Evolutionary conservation across 2,888 invertebrate genomes (phyloP).

Genomic region (Adineta ricciae): DNA sequence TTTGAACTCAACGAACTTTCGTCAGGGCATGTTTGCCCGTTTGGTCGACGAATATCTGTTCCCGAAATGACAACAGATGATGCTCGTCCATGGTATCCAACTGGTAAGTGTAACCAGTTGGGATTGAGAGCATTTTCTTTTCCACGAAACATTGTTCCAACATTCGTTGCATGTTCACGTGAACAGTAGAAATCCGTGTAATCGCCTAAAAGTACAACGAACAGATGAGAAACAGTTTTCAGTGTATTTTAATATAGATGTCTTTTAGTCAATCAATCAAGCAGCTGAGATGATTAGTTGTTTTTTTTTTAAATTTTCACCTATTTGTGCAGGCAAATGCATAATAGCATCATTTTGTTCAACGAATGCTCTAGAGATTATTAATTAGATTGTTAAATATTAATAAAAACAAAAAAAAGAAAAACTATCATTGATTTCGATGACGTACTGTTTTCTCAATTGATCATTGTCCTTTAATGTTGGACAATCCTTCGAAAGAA

Average conservation of each 20-base stretch:
- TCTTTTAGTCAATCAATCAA: not conserved
- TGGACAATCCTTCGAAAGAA: slow-evolving; percentile 63
- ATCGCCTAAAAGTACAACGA: slow-evolving; percentile 58
- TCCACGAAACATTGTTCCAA: slow-evolving; percentile 90
- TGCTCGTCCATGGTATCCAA: slow-evolving; percentile 92
- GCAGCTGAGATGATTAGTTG: not conserved
- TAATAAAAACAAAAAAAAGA: not conserved
- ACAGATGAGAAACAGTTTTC: too few species aligned
- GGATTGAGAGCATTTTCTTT: slow-evolving; percentile 87
- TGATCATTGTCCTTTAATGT: slow-evolving; percentile 62
- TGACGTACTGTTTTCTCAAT: slow-evolving; percentile 59
- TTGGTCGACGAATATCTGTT: slow-evolving; percentile 76
- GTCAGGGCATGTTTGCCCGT: slow-evolving; percentile 77
- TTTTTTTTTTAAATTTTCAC: slow-evolving; percentile 40
- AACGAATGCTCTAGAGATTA: slow-evolving; percentile 58
- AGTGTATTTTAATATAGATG: too few species aligned
- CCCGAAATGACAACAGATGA: slow-evolving; percentile 89
- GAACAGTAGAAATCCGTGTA: slow-evolving; percentile 99
- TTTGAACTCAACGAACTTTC: slow-evolving; percentile 54
- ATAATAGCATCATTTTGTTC: slow-evolving; percentile 66
- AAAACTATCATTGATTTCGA: not conserved
- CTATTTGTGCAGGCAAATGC: slow-evolving; percentile 83
- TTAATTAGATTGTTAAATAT: not conserved
- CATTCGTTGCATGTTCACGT: slow-evolving; percentile 88
- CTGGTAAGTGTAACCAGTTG: slow-evolving; percentile 91